Percentiles rank a stretch among this genome's conserved stretches.
These are phyloP conservation scores for Phalacrocorax pelagicus DNA, from an alignment of 2,113 vertebrate species.

Conservation along the genomic window DNA sequence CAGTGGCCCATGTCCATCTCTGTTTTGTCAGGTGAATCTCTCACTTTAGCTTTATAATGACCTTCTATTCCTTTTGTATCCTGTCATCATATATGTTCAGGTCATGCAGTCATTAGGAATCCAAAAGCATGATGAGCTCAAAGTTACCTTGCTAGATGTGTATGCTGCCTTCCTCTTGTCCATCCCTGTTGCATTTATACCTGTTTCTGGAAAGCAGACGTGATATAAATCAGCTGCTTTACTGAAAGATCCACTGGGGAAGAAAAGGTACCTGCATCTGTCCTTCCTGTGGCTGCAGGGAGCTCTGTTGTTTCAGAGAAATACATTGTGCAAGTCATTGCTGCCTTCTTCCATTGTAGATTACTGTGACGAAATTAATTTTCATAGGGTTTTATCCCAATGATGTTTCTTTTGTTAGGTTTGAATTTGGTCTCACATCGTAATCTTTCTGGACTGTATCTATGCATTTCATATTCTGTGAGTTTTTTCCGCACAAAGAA, in stretches of 20 bases:
- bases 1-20: background rate
- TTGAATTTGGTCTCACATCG: background rate
- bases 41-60: background rate
- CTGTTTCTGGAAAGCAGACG: background rate
- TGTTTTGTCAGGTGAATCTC: background rate
- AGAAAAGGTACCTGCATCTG: background rate
- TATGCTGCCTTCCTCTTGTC: background rate
- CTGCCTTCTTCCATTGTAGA: background rate
- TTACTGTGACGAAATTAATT: background rate
- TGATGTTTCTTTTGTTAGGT: background rate
- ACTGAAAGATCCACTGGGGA: background rate
- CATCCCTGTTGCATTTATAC: background rate
- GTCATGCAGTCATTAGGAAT: background rate
- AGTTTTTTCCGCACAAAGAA: background rate
- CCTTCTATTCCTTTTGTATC: background rate
- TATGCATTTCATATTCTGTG: background rate
- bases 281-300: background rate
- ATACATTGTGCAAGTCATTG: background rate
- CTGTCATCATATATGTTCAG: background rate
- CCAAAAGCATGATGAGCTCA: accelerated
- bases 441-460: background rate
- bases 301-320: background rate
- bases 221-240: background rate
- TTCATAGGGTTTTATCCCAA: background rate
- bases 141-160: background rate